Conservation (phyloP, 2,797 vertebrate genomes). For the Typhlichthys eigenmanni region DNA sequence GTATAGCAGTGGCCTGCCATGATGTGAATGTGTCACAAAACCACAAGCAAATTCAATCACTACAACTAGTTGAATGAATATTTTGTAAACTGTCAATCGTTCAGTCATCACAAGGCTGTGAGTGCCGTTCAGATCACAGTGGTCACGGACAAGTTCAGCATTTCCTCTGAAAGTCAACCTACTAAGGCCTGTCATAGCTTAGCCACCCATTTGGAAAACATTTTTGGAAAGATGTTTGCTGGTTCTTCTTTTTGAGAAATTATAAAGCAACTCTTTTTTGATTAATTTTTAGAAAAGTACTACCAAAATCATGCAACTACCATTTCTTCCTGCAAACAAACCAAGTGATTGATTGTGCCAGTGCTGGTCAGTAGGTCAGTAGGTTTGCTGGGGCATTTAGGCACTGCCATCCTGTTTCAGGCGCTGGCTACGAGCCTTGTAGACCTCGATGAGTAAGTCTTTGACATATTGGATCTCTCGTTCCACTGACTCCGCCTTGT, state of each 20-base stretch:
- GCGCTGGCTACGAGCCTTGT: slow-evolving; percentile 92
- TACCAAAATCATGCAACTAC: slow-evolving; percentile 76
- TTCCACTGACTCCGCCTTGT: slow-evolving; percentile 93
- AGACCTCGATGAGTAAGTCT: slow-evolving; percentile 93
- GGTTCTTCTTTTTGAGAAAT: slow-evolving; percentile 41
- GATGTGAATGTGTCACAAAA: slow-evolving; percentile 61
- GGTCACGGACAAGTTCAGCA: slow-evolving; percentile 76
- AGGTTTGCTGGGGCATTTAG: slow-evolving; percentile 54
- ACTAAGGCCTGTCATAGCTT: slow-evolving; percentile 58
- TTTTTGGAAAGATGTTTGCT: slow-evolving; percentile 40
- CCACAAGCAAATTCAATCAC: slow-evolving; percentile 62
- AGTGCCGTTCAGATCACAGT: slow-evolving; percentile 77
- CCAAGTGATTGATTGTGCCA: slow-evolving; percentile 43
- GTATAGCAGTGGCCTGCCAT: slow-evolving; percentile 56
- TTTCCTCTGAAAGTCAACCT: slow-evolving; percentile 64
- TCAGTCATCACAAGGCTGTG: slow-evolving; percentile 66
- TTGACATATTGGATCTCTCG: slow-evolving; percentile 94
- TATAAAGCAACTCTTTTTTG: slow-evolving; percentile 20
- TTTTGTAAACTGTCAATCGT: slow-evolving; percentile 62
- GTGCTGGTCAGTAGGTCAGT: slow-evolving; percentile 41
- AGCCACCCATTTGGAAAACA: slow-evolving; percentile 48
- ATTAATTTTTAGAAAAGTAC: slow-evolving; percentile 63
- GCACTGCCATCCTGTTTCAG: slow-evolving; percentile 82
- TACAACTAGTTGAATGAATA: slow-evolving; percentile 54
- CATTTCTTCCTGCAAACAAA: slow-evolving; percentile 44